A percentile compares a stretch with the other conserved stretches of the same genome.
phyloP scores from a whole-genome alignment of 1,140 invertebrate species.

The Spodoptera litura region DNA sequence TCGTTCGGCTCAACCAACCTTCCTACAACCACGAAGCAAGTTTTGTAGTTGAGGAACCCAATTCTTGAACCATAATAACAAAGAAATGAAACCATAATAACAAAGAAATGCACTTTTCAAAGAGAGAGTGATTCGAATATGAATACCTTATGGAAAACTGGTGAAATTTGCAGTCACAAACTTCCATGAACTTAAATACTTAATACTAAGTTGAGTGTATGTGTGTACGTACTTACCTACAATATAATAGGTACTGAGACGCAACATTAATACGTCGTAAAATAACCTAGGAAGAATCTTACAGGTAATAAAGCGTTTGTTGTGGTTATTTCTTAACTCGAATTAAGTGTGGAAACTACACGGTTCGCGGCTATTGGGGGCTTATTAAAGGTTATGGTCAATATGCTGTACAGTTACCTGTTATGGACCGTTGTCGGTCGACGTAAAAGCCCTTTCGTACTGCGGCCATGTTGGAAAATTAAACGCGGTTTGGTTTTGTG shows the following conservation, averaged over 20 bases:
- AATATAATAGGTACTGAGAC: too few relatives aligned
- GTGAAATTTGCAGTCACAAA: too few relatives aligned
- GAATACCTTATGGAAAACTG: too few relatives aligned
- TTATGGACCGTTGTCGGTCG: constrained; percentile 28
- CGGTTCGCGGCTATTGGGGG: constrained; percentile 41
- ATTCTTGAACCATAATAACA: background rate
- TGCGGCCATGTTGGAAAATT: constrained; percentile 34
- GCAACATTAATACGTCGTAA: background rate
- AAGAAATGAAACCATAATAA: too few relatives aligned
- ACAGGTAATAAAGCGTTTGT: constrained; percentile 4
- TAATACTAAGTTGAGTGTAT: too few relatives aligned
- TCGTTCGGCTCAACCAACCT: too few relatives aligned
- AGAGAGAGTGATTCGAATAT: too few relatives aligned
- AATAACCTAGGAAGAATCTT: constrained; percentile 19
- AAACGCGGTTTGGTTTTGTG: constrained; percentile 20
- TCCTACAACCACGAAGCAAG: too few relatives aligned
- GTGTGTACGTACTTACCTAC: too few relatives aligned
- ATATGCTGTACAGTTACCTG: constrained; percentile 49
- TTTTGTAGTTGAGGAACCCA: background rate
- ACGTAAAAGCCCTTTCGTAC: constrained; percentile 18
- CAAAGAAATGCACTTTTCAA: too few relatives aligned
- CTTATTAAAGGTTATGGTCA: constrained; percentile 53
- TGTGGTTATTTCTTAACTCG: constrained; percentile 36
- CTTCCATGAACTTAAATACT: too few relatives aligned
- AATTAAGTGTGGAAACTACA: constrained; percentile 48